Base-by-base conservation (phyloP, 2,797 vertebrate genomes). In the Scomberomorus guttatus region DNA sequence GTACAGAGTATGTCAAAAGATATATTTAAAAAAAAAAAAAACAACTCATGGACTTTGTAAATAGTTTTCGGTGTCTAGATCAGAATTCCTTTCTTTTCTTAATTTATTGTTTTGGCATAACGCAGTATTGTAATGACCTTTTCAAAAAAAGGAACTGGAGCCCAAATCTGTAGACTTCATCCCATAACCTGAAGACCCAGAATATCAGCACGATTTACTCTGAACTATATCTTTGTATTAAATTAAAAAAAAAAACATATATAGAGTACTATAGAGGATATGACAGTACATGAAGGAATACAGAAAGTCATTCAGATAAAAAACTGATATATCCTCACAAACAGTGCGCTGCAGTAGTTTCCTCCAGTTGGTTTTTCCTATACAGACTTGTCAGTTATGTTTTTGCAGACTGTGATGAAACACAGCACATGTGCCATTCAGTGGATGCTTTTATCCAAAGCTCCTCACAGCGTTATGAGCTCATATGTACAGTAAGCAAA, bases 1-100 rank as follows among this genome's bases (percentile, higher is more conserved):
- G 93, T 96, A 96, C 95, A 87, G 83, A 95, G 94, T 95, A 96
- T 96, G 95, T 96, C 95, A 95, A 95, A 84, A 90, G 44, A 88
- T 84, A 76, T 66, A 81, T 56, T 5, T 24, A 57, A 58, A 46
- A 50, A 63, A 55, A 57, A n/a, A 55, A 46, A 48, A 76, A 65
- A 78, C 83, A 46, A 75, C 89, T 87, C 69, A 91, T 87, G 88
- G 86, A 92, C 77, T 85, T 84, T 91, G 91, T 94, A 92, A 89
- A 94, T 94, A 93, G 39, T 84, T 82, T 89, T 88, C 81, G 6
- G 76, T 90, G 87, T 90, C 39, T 78, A 61, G 77, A 69, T 85
- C 67, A 74, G 46, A 73, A 46, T 65, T 78, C 78, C 4, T 91
- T 72, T 87, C 20, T 79, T 73, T 42, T 60, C n/a, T 79, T 25